phyloP scores from a whole-genome alignment of 2,888 invertebrate species.

The Campaea margaritaria region DNA sequence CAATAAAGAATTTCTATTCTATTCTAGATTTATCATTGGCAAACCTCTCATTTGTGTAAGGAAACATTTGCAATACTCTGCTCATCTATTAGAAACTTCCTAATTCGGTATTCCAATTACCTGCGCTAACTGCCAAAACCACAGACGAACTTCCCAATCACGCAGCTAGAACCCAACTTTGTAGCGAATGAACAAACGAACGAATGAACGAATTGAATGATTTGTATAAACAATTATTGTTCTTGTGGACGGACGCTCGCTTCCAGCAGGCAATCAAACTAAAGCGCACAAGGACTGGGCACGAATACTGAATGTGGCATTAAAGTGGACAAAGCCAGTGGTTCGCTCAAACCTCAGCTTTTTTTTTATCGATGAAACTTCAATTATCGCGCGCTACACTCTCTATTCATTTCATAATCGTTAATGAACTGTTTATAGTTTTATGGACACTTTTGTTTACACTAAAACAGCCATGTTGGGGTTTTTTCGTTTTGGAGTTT shows the following conservation, averaged over 20 bases:
- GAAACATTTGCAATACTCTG: not conserved
- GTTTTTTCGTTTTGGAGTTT: no score
- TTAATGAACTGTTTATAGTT: no score
- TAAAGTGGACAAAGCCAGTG: not conserved
- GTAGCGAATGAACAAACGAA: constrained; percentile 10
- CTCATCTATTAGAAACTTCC: no score
- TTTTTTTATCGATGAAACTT: no score
- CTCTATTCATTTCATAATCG: no score
- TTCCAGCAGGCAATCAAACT: constrained; percentile 66
- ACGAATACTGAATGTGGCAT: constrained; percentile 1
- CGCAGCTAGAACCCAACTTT: constrained; percentile 3
- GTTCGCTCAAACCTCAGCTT: no score
- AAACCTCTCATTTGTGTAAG: no score
- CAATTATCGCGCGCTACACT: no score
- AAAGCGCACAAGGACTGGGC: constrained; percentile 52
- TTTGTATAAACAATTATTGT: constrained; percentile 51
- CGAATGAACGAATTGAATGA: constrained; percentile 27
- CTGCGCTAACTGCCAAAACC: constrained; percentile 1
- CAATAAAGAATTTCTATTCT: no score
- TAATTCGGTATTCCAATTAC: not conserved
- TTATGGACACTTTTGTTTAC: no score
- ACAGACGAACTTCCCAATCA: constrained; percentile 1
- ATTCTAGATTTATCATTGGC: no score
- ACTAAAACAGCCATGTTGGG: no score
- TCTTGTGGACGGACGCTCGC: constrained; percentile 49